These are phyloP conservation scores for Melospiza melodia DNA, from an alignment of 2,113 vertebrate genomes.

Conservation along the genomic window DNA sequence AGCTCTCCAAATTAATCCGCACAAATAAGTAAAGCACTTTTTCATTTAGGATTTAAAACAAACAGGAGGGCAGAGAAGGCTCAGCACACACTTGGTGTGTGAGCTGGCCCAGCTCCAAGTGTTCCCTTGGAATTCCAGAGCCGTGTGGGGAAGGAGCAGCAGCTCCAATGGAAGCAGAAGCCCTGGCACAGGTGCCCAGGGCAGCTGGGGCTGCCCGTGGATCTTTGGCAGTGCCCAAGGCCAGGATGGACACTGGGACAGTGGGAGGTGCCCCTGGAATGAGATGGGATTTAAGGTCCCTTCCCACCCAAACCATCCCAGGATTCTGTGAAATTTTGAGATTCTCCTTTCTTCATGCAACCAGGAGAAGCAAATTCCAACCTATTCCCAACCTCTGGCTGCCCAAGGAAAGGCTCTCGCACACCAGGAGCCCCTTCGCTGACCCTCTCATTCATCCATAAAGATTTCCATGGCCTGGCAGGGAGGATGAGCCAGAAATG, in stretches of 20 bases:
- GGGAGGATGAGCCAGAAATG: too few relatives aligned
- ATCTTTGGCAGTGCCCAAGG: not conserved
- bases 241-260: not conserved
- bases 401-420: too few relatives aligned
- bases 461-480: too few relatives aligned
- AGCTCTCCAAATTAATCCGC: not conserved
- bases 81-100: accelerated
- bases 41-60: not conserved
- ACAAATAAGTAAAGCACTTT: not conserved
- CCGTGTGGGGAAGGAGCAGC: accelerated
- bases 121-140: not conserved
- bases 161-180: not conserved
- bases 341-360: accelerated
- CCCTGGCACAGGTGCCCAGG: not conserved
- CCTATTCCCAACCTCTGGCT: not conserved
- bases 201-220: not conserved
- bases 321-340: not conserved
- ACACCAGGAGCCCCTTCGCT: too few relatives aligned
- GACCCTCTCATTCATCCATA: too few relatives aligned
- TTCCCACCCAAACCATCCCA: not conserved
- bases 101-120: accelerated
- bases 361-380: not conserved
- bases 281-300: not conserved
- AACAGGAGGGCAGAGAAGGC: not conserved
- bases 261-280: not conserved